phyloP scores from a whole-genome alignment of 2,797 vertebrate genomes.

The Syngnathus acus region DNA sequence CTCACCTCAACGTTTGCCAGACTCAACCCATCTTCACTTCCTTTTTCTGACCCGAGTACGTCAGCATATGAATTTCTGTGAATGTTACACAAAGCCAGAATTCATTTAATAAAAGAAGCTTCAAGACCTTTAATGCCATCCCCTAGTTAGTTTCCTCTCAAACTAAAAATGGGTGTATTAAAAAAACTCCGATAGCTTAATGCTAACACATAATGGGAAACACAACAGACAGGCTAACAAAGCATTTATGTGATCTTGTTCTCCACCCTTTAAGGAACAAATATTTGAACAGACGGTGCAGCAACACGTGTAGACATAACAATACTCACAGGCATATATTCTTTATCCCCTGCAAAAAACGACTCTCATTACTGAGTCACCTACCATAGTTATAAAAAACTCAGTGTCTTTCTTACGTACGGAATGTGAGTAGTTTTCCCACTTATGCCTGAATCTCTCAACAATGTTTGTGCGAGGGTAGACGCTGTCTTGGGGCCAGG shows the following conservation, averaged over 20 bases:
- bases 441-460: slow-evolving; percentile 5
- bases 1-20: slow-evolving; percentile 13
- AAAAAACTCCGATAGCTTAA: background rate
- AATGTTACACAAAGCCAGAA: background rate
- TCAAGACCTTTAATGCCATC: too few relatives aligned
- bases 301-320: too few relatives aligned
- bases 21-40: background rate
- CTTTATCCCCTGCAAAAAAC: too few relatives aligned
- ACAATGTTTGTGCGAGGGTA: background rate
- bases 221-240: background rate
- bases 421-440: background rate
- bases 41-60: background rate
- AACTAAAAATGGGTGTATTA: too few relatives aligned
- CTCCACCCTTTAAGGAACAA: background rate
- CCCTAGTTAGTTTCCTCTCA: too few relatives aligned
- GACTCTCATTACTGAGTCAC: too few relatives aligned
- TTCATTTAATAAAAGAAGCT: background rate
- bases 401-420: too few relatives aligned
- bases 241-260: background rate
- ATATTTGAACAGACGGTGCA: background rate
- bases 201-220: background rate
- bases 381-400: too few relatives aligned
- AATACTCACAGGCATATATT: too few relatives aligned
- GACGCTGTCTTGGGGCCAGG: slow-evolving; percentile 15
- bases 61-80: too few relatives aligned